Base-by-base conservation (phyloP, 2,888 invertebrate species). In the Eurois occulta region DNA sequence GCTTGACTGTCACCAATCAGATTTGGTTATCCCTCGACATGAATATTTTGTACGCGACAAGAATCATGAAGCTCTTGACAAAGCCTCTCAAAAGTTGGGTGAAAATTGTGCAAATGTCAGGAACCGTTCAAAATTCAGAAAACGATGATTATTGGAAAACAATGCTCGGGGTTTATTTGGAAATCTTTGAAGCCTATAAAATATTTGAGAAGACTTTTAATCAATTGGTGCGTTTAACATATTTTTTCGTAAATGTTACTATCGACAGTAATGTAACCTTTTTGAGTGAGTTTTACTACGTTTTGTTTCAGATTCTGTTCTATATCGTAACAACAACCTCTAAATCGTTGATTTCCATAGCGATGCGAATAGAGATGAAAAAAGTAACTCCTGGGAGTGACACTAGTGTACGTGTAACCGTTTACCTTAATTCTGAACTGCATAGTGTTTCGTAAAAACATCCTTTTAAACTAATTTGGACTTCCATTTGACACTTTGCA, bases 181-280 rank as follows among this genome's bases (percentile, higher is more conserved):
- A 77, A 52, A 77, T 68, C n/a, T 64, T 64, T 18, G 77, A 77
- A 35, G 32, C 52, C 28, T 64, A 68, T 72, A 46, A 35, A 72
- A 72, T 38, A 46, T 75, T 72, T 72, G 58, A 72, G 58, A 75
- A 72, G 28, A 60, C 28, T 21, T 55, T 10, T 24, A 46, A 60
- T 46, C 35, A 72, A 13, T 60, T 72, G 46, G 73, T 75, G 46
- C 1, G 75, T 60, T 28, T 8, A 32, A 10, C 21, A 5, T 35
- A 35, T 21, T 70, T 2, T 32, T 32, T 71, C 21, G 8, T 60
- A 18, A 60, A 60, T 28, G 8, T 41, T 28, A 7, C 13, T 21
- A 13, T 7, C 21, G 10, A 16, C 16, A 18, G 7, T 2, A 48
- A 52, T 24, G 24, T 48, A 21, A 48, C 24, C 8, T 10, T 52